These are phyloP conservation scores for Scaptomyza polygonia DNA, from an alignment of 2,888 invertebrate species.

Conservation along the genomic window DNA sequence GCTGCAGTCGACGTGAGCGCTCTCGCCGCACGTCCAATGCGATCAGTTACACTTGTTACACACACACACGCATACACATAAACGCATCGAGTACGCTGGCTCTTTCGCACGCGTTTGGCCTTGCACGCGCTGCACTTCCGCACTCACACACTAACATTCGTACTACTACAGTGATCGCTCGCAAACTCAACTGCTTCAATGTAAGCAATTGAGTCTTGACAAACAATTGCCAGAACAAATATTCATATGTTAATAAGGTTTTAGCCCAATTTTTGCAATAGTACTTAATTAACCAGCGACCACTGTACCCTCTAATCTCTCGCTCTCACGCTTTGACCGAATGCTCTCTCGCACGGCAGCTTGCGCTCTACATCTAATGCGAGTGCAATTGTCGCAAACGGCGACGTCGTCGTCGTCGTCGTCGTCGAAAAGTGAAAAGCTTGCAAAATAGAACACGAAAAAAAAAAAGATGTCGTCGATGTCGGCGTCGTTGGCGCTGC, in stretches of 20 bases:
- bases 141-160: conserved; percentile 47
- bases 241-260: background rate
- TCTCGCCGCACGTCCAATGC: conserved; percentile 55
- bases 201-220: too few species aligned
- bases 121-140: conserved; percentile 72
- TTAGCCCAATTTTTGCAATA: background rate
- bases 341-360: conserved; percentile 5
- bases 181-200: background rate
- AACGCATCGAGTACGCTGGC: conserved; percentile 32
- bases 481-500: conserved; percentile 33
- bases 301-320: conserved; percentile 7
- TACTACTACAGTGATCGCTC: conserved; percentile 8
- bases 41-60: conserved; percentile 69
- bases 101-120: conserved; percentile 71
- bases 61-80: conserved; percentile 11
- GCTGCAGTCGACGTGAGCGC: conserved; percentile 20
- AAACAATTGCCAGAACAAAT: background rate
- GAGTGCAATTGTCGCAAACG: conserved; percentile 62
- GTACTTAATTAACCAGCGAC: background rate
- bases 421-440: conserved; percentile 69
- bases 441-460: conserved; percentile 55
- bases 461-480: conserved; percentile 20
- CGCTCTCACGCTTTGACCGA: conserved; percentile 11
- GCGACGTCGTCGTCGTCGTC: conserved; percentile 33
- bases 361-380: conserved; percentile 61